A percentile compares a stretch with the other conserved stretches of the same genome.
Evolutionary conservation across 2,888 invertebrate species (phyloP).

Genomic region (Leptopilina myrica): DNA sequence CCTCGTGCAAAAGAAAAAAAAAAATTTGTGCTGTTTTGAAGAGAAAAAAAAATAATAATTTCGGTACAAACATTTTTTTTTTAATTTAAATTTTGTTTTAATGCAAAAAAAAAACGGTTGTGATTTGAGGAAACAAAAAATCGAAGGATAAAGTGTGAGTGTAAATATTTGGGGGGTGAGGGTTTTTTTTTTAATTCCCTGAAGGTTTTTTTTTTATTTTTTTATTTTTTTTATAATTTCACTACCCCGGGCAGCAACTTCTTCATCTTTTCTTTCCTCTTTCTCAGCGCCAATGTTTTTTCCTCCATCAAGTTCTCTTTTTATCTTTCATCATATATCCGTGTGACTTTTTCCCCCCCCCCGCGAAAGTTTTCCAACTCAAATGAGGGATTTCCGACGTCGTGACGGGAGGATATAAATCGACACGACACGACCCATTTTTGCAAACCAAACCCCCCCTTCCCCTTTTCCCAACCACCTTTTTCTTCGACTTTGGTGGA

Average conservation of each 20-base stretch:
- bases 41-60: not conserved
- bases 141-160: conserved; percentile 24
- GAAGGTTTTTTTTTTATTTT: not conserved
- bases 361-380: conserved; percentile 5
- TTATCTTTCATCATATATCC: not conserved
- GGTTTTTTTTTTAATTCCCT: not conserved
- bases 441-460: not conserved
- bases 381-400: conserved; percentile 15
- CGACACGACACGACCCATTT: not conserved
- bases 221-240: not conserved
- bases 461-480: no score
- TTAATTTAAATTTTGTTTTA: not conserved
- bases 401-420: conserved; percentile 25
- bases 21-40: not conserved
- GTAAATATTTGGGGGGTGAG: not conserved
- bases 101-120: no score
- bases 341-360: not conserved
- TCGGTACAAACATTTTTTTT: not conserved
- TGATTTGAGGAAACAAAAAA: no score
- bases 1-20: not conserved
- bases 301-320: not conserved
- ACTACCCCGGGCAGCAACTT: not conserved
- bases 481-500: no score
- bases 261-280: not conserved
- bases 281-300: not conserved